phyloP scores from a whole-genome alignment of 2,888 invertebrate species.

The Trissolcus brochymenae region DNA sequence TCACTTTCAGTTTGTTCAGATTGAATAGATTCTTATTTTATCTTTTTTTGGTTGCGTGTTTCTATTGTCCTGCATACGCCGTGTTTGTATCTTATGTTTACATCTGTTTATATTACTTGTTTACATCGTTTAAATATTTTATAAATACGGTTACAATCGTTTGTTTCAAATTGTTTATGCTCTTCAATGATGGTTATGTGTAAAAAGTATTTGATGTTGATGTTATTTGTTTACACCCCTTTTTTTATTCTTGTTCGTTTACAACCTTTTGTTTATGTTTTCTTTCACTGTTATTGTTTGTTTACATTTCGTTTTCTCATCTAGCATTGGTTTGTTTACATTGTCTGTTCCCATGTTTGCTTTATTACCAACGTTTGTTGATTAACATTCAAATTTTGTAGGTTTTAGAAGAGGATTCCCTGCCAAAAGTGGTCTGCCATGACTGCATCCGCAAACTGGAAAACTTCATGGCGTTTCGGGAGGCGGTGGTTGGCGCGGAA shows the following conservation, averaged over 20 bases:
- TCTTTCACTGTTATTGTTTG: neutral
- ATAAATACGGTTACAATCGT: too few species aligned
- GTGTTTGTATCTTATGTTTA: too few species aligned
- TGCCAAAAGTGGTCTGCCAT: constrained; percentile 83
- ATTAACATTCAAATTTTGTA: constrained; percentile 23
- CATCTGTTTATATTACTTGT: too few species aligned
- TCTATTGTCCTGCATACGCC: too few species aligned
- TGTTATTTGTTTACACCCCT: too few species aligned
- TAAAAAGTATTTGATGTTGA: too few species aligned
- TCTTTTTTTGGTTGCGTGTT: neutral
- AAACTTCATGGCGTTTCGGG: constrained; percentile 80
- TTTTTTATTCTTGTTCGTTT: neutral
- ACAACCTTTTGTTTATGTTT: neutral
- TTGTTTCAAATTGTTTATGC: too few species aligned
- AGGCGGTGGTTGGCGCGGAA: constrained; percentile 82
- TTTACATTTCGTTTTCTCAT: neutral
- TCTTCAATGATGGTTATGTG: too few species aligned
- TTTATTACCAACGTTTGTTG: too few species aligned
- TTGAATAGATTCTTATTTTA: neutral
- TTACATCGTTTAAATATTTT: too few species aligned
- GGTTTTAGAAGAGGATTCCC: constrained; percentile 82
- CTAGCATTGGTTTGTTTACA: too few species aligned
- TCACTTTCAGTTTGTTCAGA: neutral
- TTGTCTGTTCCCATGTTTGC: neutral
- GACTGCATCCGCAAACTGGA: constrained; percentile 82